Percentiles rank a stretch among this genome's conserved stretches.
These are phyloP conservation scores for Rhabdomys dilectus DNA, from an alignment of 2,113 vertebrate species.

Conservation along the genomic window DNA sequence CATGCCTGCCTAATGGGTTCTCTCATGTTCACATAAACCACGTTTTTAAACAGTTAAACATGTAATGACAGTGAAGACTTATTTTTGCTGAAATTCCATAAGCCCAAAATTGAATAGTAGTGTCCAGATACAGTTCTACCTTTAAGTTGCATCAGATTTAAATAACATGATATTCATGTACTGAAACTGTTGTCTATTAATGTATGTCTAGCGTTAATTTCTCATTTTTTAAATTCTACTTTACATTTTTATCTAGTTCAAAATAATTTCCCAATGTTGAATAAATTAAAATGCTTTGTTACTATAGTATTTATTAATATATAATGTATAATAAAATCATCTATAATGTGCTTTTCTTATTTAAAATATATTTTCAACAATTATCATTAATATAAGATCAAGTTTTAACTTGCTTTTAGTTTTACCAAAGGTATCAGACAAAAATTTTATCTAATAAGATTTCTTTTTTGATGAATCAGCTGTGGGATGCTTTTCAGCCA, in stretches of 20 bases:
- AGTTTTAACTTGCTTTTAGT: constrained; percentile 17
- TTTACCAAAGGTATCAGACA: constrained; percentile 23
- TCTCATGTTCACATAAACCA: neutral
- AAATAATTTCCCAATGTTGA: constrained; percentile 21
- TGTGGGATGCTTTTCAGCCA: neutral
- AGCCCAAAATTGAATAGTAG: constrained; percentile 1
- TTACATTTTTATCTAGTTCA: constrained; percentile 34
- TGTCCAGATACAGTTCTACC: neutral
- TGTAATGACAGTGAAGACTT: neutral
- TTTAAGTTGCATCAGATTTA: constrained; percentile 54
- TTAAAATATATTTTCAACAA: neutral
- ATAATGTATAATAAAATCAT: neutral
- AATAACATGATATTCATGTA: neutral
- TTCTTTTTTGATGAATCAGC: constrained; percentile 42
- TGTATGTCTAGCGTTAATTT: neutral
- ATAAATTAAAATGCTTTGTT: constrained; percentile 19
- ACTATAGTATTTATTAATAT: neutral
- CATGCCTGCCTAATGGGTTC: neutral
- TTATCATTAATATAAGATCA: neutral
- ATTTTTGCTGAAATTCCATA: neutral
- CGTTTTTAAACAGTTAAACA: neutral
- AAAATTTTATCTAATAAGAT: constrained; percentile 10
- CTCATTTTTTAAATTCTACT: neutral
- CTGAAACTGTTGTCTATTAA: neutral
- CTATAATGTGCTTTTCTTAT: neutral